phyloP scores from a whole-genome alignment of 2,888 invertebrate species.

The Pseudococcus jackbeardsleyi region DNA sequence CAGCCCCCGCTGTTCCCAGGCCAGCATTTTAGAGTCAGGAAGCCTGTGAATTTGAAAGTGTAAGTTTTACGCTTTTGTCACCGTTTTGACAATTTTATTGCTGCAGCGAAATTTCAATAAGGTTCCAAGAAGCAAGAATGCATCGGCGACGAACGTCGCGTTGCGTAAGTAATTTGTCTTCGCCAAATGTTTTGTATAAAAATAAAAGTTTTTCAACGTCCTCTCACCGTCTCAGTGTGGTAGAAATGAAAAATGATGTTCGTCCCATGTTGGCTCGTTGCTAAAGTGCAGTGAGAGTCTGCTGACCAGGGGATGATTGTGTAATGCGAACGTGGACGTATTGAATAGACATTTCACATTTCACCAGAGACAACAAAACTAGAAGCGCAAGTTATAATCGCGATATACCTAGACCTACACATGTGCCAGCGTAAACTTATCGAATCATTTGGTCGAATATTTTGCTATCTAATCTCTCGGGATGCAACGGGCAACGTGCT shows the following conservation, averaged over 20 bases:
- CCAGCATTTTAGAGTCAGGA: not conserved
- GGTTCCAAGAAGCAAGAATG: not conserved
- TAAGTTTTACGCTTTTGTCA: conserved; percentile 22
- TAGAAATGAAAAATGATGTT: not conserved
- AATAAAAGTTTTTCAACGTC: not conserved
- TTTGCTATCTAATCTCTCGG: not conserved
- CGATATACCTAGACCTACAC: not conserved
- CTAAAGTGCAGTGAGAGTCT: not conserved
- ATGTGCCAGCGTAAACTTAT: not conserved
- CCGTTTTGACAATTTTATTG: conserved; percentile 25
- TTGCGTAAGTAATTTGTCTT: conserved; percentile 2
- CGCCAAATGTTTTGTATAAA: conserved; percentile 9
- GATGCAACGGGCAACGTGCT: not conserved
- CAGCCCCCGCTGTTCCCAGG: not conserved
- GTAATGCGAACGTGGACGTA: not conserved
- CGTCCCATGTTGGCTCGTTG: not conserved
- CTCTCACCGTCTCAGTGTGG: not conserved
- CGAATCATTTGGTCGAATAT: not conserved
- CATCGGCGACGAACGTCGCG: not conserved
- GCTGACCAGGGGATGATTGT: not conserved
- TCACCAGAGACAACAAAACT: not conserved
- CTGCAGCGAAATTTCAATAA: not conserved
- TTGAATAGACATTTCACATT: not conserved
- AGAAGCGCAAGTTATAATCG: not conserved
- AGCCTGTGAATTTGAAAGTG: conserved; percentile 43